Percentiles rank a stretch among this genome's conserved stretches.
Conservation (phyloP, 2,888 invertebrate species). For the Dicycla oo region DNA sequence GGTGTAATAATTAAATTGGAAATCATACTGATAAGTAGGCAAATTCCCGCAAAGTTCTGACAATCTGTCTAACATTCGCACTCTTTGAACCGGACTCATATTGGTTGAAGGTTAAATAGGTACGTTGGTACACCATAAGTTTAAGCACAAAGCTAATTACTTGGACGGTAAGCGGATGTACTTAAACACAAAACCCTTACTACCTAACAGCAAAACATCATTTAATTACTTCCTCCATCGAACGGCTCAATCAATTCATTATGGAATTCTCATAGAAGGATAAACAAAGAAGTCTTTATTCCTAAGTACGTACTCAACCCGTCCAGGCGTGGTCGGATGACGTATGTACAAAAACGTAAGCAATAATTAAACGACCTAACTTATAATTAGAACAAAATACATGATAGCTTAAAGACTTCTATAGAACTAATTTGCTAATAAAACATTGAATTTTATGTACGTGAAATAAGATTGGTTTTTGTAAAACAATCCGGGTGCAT, state of each 20-base stretch:
- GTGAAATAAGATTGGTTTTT: conserved; percentile 13
- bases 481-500: not conserved
- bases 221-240: conserved; percentile 85
- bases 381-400: conserved; percentile 57
- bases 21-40: not conserved
- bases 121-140: conserved; percentile 2
- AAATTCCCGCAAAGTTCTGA: not conserved
- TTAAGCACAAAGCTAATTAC: conserved; percentile 38
- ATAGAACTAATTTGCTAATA: conserved; percentile 13
- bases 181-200: conserved; percentile 48
- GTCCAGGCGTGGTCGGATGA: conserved; percentile 81
- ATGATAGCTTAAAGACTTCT: conserved; percentile 45
- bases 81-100: not conserved
- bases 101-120: not conserved
- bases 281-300: conserved; percentile 86
- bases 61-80: not conserved
- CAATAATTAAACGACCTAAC: conserved; percentile 78
- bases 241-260: conserved; percentile 83
- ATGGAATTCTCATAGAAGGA: conserved; percentile 81
- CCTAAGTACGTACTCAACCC: conserved; percentile 53
- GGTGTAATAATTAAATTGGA: not conserved
- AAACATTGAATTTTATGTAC: conserved; percentile 12
- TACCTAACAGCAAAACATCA: conserved; percentile 64
- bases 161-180: conserved; percentile 31
- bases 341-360: conserved; percentile 82